Evolutionary conservation across 2,888 invertebrate genomes (phyloP).

Genomic region (Melolontha melolontha): DNA sequence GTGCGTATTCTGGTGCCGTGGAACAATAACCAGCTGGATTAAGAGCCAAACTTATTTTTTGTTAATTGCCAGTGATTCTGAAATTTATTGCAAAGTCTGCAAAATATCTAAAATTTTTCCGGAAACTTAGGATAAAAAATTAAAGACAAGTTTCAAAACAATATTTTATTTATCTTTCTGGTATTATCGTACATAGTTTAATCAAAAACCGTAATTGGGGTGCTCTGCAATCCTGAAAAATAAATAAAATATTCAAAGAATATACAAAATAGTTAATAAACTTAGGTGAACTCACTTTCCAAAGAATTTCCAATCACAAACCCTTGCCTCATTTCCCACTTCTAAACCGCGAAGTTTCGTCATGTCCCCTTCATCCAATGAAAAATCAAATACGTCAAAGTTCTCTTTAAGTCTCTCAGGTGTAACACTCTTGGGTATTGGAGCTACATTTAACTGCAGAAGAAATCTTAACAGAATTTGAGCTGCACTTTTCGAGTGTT

Average conservation of each 20-base stretch:
- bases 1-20: no score
- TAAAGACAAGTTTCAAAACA: no score
- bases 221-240: slow-evolving; percentile 68
- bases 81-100: no score
- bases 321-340: slow-evolving; percentile 72
- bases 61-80: no score
- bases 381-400: slow-evolving; percentile 80
- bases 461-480: slow-evolving; percentile 80
- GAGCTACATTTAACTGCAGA: slow-evolving; percentile 77
- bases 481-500: slow-evolving; percentile 77
- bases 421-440: slow-evolving; percentile 89
- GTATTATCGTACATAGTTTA: not conserved
- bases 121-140: no score
- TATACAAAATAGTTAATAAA: not conserved
- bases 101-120: no score
- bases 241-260: slow-evolving; percentile 18
- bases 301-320: slow-evolving; percentile 74
- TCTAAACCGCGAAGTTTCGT: slow-evolving; percentile 72
- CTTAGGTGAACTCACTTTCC: slow-evolving; percentile 39
- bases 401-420: slow-evolving; percentile 80
- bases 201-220: slow-evolving; percentile 78
- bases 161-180: not conserved
- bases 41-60: no score
- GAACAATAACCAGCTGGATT: no score
- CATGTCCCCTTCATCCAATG: slow-evolving; percentile 74